Percentiles rank a stretch among this genome's conserved stretches.
Conservation (phyloP, 2,797 vertebrate species). For the Notoglanidium macrostoma region DNA sequence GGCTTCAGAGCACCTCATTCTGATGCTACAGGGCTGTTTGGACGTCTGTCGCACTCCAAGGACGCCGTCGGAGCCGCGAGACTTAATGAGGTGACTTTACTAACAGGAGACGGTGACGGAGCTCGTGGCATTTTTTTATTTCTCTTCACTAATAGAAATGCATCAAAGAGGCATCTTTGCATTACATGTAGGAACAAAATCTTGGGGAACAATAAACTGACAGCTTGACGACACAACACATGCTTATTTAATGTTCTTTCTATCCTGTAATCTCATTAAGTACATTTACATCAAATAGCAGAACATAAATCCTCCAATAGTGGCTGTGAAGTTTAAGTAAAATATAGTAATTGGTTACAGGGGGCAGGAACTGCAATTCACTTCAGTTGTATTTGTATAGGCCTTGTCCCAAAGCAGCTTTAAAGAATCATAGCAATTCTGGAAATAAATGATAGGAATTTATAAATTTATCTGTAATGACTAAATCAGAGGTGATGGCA, state of each 20-base stretch:
- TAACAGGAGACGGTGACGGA: neutral
- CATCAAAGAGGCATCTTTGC: neutral
- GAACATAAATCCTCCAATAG: neutral
- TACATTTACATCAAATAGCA: neutral
- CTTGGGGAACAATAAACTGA: neutral
- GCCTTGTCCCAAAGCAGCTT: too few relatives aligned
- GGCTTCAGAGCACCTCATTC: conserved; percentile 71
- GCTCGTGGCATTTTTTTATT: neutral
- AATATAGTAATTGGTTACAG: neutral
- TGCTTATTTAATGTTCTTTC: neutral
- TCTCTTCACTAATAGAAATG: neutral
- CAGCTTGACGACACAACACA: neutral
- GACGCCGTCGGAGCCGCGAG: neutral
- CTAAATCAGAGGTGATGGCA: too few relatives aligned
- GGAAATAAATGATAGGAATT: too few relatives aligned
- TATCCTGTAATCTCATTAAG: neutral
- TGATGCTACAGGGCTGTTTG: conserved; percentile 51
- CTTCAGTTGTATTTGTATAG: too few relatives aligned
- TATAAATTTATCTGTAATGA: too few relatives aligned
- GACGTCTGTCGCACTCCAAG: conserved; percentile 24
- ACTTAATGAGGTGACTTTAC: neutral
- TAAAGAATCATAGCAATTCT: too few relatives aligned
- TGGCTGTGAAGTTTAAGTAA: neutral
- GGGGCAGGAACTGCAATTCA: neutral
- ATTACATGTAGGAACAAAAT: neutral